Evolutionary conservation across 2,888 invertebrate genomes (phyloP).

Genomic region (Ametastegia equiseti): DNA sequence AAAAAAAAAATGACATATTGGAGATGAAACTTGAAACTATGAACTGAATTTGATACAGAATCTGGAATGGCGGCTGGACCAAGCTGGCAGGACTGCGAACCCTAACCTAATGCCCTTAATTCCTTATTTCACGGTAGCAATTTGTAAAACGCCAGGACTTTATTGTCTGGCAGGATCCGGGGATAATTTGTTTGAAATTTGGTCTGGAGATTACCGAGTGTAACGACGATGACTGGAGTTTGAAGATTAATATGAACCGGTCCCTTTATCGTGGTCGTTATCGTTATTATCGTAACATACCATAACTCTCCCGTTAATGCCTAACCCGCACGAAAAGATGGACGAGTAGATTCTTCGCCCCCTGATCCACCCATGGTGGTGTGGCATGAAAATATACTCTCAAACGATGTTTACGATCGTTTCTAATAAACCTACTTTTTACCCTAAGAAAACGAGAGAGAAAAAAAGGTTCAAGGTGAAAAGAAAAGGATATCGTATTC

Average conservation of each 20-base stretch:
- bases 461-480: background rate
- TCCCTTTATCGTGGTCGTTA: conserved; percentile 19
- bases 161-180: conserved; percentile 57
- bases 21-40: background rate
- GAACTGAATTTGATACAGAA: background rate
- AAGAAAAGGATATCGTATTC: background rate
- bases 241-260: conserved; percentile 40
- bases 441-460: background rate
- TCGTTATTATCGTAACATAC: conserved; percentile 16
- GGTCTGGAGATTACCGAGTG: conserved; percentile 63
- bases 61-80: background rate
- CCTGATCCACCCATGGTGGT: too few species aligned
- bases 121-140: conserved; percentile 64
- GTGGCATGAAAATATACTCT: background rate
- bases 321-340: conserved; percentile 4
- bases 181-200: conserved; percentile 69
- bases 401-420: background rate
- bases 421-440: background rate
- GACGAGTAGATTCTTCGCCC: background rate
- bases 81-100: conserved; percentile 50
- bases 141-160: conserved; percentile 63
- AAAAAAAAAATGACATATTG: too few species aligned
- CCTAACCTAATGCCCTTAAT: conserved; percentile 68
- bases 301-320: background rate
- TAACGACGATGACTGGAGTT: conserved; percentile 44